phyloP scores from a whole-genome alignment of 2,888 invertebrate species.

The Steinernema hermaphroditum region DNA sequence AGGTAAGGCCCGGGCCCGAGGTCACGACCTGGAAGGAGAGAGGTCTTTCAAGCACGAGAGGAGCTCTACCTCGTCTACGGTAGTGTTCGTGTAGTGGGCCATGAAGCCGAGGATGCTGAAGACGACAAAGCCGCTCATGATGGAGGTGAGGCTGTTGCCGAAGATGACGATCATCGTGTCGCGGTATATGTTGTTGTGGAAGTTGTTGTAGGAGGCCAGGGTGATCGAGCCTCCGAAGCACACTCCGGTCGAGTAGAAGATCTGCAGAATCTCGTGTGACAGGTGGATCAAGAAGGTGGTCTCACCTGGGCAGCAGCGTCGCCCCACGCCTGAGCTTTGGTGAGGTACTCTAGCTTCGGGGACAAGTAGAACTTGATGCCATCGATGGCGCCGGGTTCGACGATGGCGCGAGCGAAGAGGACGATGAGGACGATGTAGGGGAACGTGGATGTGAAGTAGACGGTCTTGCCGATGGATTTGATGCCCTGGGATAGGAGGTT shows the following conservation, averaged over 20 bases:
- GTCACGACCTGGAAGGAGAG: slow-evolving; percentile 36
- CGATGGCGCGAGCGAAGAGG: slow-evolving; percentile 39
- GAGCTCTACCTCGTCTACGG: slow-evolving; percentile 34
- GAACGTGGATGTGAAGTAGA: slow-evolving; percentile 42
- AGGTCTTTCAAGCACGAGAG: no score
- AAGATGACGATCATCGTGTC: slow-evolving; percentile 40
- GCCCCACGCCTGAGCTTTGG: slow-evolving; percentile 51
- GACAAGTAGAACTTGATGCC: slow-evolving; percentile 61
- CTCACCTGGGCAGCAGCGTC: slow-evolving; percentile 61
- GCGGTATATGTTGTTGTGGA: slow-evolving; percentile 38
- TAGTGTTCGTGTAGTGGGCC: slow-evolving; percentile 34
- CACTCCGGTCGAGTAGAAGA: slow-evolving; percentile 41
- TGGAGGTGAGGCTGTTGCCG: slow-evolving; percentile 39
- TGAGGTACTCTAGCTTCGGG: slow-evolving; percentile 57
- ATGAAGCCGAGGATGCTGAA: slow-evolving; percentile 42
- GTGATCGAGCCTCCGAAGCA: slow-evolving; percentile 40
- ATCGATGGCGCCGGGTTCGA: slow-evolving; percentile 56
- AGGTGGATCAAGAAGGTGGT: neutral
- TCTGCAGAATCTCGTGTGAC: slow-evolving; percentile 16
- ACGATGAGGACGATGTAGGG: slow-evolving; percentile 37
- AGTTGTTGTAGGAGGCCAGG: slow-evolving; percentile 39
- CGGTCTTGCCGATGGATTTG: slow-evolving; percentile 38
- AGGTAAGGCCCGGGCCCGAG: slow-evolving; percentile 39
- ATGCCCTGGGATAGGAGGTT: slow-evolving; percentile 35
- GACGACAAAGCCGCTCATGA: slow-evolving; percentile 41